These are phyloP conservation scores for Mythimna albipuncta DNA, from an alignment of 2,888 invertebrate genomes.

Conservation along the genomic window DNA sequence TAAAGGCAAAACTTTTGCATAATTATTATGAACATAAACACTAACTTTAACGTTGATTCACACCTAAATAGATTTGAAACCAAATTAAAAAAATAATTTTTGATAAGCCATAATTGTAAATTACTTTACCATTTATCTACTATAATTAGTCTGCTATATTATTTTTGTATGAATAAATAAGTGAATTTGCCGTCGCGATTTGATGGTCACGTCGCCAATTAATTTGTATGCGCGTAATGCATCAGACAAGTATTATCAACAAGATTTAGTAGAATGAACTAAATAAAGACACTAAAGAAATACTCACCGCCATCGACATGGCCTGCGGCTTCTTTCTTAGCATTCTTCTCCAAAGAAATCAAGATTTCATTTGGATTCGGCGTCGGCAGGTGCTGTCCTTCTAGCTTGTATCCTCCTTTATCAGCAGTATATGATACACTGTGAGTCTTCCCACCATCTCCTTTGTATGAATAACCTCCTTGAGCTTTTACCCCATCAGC, in stretches of 20 bases:
- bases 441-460: conserved; percentile 80
- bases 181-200: not conserved
- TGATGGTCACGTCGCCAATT: not conserved
- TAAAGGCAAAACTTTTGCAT: not conserved
- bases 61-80: not conserved
- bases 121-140: conserved; percentile 5
- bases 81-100: conserved; percentile 7
- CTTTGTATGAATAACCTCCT: conserved; percentile 83
- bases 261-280: no score
- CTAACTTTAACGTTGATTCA: not conserved
- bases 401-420: no score
- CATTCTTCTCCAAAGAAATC: no score
- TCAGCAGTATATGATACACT: no score
- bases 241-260: not conserved
- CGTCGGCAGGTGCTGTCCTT: no score
- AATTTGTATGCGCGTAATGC: not conserved
- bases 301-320: conserved; percentile 83
- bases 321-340: conserved; percentile 77
- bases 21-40: not conserved
- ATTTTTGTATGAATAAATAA: not conserved
- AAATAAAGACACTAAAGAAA: not conserved
- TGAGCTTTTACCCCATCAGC: conserved; percentile 79
- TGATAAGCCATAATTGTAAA: not conserved
- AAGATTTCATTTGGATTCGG: no score
- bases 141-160: not conserved